These are phyloP conservation scores for Beroe forskalii DNA, from an alignment of 37 sponge, comb jelly and placozoan genomes.

Conservation along the genomic window DNA sequence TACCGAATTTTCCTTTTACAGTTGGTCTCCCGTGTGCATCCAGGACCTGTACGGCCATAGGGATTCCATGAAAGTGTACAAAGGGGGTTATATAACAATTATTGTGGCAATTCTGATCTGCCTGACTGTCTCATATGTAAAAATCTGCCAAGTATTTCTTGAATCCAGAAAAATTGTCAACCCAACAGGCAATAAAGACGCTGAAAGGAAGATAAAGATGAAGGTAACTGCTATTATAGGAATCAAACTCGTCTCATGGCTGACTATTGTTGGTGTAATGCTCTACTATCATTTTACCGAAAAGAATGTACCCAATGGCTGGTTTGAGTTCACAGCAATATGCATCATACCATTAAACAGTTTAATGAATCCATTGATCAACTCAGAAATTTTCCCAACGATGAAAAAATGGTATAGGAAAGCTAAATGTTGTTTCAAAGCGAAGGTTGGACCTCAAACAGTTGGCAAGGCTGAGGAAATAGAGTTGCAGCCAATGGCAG, in stretches of 20 bases:
- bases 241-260: not conserved
- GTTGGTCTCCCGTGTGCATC: constrained; percentile 40
- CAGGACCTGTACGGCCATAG: constrained; percentile 1
- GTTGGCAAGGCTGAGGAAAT: no score
- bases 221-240: constrained; percentile 11
- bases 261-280: not conserved
- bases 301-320: constrained; percentile 20
- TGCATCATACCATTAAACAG: constrained; percentile 27
- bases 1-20: no score
- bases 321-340: constrained; percentile 25
- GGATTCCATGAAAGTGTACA: not conserved
- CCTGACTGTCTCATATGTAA: not conserved
- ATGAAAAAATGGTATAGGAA: no score
- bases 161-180: not conserved
- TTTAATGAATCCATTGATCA: not conserved
- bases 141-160: not conserved
- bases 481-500: no score
- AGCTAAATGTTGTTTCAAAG: no score
- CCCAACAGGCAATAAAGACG: not conserved
- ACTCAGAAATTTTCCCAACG: not conserved
- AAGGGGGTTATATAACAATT: not conserved
- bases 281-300: not conserved
- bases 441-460: no score
- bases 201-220: not conserved
- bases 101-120: not conserved